These are phyloP conservation scores for Pseudorectes ferrugineus DNA, from an alignment of 2,113 vertebrate species.

Conservation along the genomic window DNA sequence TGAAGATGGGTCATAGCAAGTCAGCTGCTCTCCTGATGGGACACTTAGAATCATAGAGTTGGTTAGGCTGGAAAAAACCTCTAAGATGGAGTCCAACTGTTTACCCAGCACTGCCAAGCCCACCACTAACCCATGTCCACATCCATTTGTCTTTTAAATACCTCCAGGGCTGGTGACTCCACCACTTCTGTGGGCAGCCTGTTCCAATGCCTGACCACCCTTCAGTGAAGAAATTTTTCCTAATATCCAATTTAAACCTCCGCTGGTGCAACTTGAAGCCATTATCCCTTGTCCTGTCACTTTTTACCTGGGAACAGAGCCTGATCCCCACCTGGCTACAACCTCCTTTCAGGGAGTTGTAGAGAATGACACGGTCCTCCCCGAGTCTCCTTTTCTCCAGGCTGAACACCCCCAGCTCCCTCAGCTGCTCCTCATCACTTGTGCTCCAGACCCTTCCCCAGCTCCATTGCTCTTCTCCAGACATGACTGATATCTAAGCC, in stretches of 20 bases:
- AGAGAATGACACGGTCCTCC: background rate
- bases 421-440: background rate
- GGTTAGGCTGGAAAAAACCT: background rate
- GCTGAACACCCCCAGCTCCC: background rate
- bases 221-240: background rate
- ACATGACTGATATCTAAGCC: background rate
- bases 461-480: background rate
- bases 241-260: background rate
- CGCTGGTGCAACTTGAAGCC: background rate
- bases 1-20: background rate
- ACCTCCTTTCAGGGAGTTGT: background rate
- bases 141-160: background rate
- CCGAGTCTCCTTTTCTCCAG: background rate
- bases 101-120: background rate
- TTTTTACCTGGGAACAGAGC: background rate
- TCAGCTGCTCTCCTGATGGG: background rate
- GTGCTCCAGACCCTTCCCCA: background rate
- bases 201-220: background rate
- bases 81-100: fast-evolving
- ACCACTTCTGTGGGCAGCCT: background rate
- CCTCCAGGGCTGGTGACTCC: background rate
- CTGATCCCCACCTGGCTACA: background rate
- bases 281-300: background rate
- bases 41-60: background rate
- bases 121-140: background rate